Base-by-base conservation (phyloP, 1,140 invertebrate genomes). In the Zophobas morio region DNA sequence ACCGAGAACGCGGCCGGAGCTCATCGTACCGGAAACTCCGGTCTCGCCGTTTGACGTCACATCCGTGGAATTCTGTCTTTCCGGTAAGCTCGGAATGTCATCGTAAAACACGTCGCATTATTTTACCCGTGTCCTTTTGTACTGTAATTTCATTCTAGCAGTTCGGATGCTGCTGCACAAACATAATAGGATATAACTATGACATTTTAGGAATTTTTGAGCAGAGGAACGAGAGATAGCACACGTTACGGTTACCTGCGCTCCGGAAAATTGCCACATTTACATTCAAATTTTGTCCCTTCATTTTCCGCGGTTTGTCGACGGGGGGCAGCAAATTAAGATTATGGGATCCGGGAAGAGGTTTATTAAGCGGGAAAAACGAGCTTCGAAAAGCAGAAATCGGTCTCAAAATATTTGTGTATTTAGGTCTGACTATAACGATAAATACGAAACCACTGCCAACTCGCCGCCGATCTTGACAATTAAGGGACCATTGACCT, bases 51-150 rank as follows among this genome's bases (percentile, higher is more conserved):
- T 74, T 74, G 77, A 74, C 77, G 77, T 78, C 77, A 78, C 51
- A 34, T 78, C 77, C 77, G 46, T 78, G 71, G 63, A 78, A 78
- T 78, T 74, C 77, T 78, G 60, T 70, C 77, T 78, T 78, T 78
- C 77, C 77, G 77, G 77, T 78, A 70, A 78, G 77, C 77, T 70
- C 34, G 77, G n/a, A 78, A 66, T 75, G 77, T 78, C 72, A 74
- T 63, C 72, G 60, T 78, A 74, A 78, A 78, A 74, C 71, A 57
- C 60, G 32, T 8, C 32, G 57, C 70, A 66, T 74, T 66, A 36
- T 71, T 42, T 70, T 73, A 60, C 2, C 36, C 46, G 35, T 33
- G 39, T 33, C 60, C 75, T 56, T 76, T 63, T 60, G 53, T 60
- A 37, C 49, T 53, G 75, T 51, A 77, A 71, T 77, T 77, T 77